These are phyloP conservation scores for Thaumatotibia leucotreta DNA, from an alignment of 1,140 invertebrate genomes.

Conservation along the genomic window DNA sequence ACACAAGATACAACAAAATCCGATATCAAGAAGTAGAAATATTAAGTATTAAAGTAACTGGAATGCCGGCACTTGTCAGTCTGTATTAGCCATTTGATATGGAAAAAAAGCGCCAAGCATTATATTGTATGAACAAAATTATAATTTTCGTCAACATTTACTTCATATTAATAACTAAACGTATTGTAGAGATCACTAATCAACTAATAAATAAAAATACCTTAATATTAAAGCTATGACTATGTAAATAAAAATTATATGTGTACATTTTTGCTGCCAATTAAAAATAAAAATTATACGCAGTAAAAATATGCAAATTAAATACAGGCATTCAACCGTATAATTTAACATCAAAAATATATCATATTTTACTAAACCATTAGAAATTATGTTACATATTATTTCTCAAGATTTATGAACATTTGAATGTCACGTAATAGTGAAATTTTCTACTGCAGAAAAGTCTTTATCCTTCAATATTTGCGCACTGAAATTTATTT, in stretches of 20 bases:
- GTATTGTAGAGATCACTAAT: not conserved
- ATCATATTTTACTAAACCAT: too few species aligned
- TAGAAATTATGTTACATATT: too few species aligned
- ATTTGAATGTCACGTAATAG: too few species aligned
- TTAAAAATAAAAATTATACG: too few species aligned
- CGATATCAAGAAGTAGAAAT: not conserved
- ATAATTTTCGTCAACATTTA: not conserved
- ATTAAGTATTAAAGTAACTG: not conserved
- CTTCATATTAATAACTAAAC: not conserved
- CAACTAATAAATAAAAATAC: not conserved
- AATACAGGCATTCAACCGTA: too few species aligned
- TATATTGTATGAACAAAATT: not conserved
- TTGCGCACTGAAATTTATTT: too few species aligned
- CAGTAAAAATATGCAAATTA: too few species aligned
- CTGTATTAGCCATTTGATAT: not conserved
- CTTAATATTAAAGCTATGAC: not conserved
- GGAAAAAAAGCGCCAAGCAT: not conserved
- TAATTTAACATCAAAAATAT: too few species aligned
- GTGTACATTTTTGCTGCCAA: too few species aligned
- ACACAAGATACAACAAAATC: not conserved
- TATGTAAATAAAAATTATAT: not conserved
- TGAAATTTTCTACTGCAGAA: too few species aligned
- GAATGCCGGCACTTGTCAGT: conserved; percentile 4
- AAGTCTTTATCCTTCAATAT: too few species aligned
- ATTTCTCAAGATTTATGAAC: too few species aligned